Conservation (phyloP, 1,140 invertebrate species). For the Bombus fervidus region DNA sequence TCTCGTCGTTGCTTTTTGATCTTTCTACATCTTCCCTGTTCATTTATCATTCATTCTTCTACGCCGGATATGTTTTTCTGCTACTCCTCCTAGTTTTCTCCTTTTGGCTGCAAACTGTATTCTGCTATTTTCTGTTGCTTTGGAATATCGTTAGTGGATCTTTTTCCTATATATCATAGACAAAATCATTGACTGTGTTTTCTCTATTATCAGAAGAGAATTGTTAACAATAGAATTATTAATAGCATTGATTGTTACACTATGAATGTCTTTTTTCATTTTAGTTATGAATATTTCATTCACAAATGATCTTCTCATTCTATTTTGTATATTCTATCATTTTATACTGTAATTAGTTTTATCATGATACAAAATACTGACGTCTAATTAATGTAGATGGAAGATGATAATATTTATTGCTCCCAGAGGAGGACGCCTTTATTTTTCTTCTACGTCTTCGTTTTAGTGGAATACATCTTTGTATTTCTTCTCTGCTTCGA, state of each 20-base stretch:
- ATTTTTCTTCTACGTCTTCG: constrained; percentile 15
- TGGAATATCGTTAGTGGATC: background rate
- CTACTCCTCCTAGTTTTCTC: background rate
- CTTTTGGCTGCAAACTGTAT: background rate
- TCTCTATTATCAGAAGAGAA: too few relatives aligned
- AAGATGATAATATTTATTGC: background rate
- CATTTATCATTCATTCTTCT: background rate
- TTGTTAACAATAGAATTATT: too few relatives aligned
- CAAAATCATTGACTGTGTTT: background rate
- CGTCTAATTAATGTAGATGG: background rate
- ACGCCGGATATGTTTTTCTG: background rate
- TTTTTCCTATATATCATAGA: background rate
- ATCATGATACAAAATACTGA: background rate
- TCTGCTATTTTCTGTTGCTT: background rate
- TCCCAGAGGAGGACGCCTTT: background rate
- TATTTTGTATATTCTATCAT: background rate
- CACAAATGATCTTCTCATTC: background rate
- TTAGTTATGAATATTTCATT: too few relatives aligned
- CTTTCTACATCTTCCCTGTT: constrained; percentile 21
- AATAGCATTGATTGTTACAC: too few relatives aligned
- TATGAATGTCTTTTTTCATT: too few relatives aligned
- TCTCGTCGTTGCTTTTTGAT: constrained; percentile 18
- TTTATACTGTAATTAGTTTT: background rate
- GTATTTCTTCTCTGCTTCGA: constrained; percentile 6
- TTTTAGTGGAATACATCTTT: background rate